Base-by-base conservation (phyloP, 2,888 invertebrate genomes). In the Agonopterix alstromeriana region DNA sequence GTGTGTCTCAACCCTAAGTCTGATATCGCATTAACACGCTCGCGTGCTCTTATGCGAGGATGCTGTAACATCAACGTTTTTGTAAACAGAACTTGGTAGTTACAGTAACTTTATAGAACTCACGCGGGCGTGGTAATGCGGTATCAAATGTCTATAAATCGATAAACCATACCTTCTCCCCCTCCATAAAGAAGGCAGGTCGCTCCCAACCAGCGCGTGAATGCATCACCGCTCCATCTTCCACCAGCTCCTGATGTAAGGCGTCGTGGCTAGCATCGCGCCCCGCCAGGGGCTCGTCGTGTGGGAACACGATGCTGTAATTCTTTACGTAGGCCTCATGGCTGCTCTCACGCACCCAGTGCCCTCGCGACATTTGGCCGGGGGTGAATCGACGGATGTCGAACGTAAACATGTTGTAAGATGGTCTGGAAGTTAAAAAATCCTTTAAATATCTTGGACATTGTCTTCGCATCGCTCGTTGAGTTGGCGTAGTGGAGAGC, bases 261-360 rank as follows among this genome's bases (percentile, higher is more conserved):
- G 88, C 89, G 43, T 88, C 86, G 45, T 86, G 84, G 48, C 83
- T 82, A 0, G 80, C 75, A 48, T 87, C 94, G 36, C 97, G 85
- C 0, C 95, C 95, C 1, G 95, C 95, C 45, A 97, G 75, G 1
- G 93, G 93, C 70, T 97, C 95, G 70, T 97, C 96, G 63, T 95
- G 90, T 0, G 95, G 94, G 72, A 94, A 97, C 8, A 95, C 94
- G 1, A 86, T 64, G 53, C 63, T 90, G 70, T 97, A 97, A 79
- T 97, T 97, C 60, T 93, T 94, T 0, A 92, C 95, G 69, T 97
- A 97, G n/a, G 95, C 92, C 75, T 98, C 97, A 71, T 97, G 97
- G 50, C 95, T 94, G 58, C 95, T 92, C 73, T 96, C 95, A 35
- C 91, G 91, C 36, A 93, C 90, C 97, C 97, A 97, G 42, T 92